A percentile compares a stretch with the other conserved stretches of the same genome.
These are phyloP conservation scores for Leptodactylus fallax DNA, from an alignment of 2,797 vertebrate genomes.

Conservation along the genomic window DNA sequence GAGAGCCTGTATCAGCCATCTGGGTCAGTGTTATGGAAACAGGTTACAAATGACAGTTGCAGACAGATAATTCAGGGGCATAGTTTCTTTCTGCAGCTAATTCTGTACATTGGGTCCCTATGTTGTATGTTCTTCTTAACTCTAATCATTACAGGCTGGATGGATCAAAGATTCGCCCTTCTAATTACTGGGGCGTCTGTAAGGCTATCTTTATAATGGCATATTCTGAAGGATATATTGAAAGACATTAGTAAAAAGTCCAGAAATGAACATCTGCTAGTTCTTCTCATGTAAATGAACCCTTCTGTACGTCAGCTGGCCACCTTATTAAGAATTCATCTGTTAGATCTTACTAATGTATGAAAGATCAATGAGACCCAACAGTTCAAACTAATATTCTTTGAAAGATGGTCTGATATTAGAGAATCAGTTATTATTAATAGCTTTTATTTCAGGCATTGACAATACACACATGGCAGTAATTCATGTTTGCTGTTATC, in stretches of 20 bases:
- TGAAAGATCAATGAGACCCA: slow-evolving; percentile 39
- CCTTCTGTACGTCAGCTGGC: slow-evolving; percentile 36
- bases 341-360: slow-evolving; percentile 47
- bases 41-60: not conserved
- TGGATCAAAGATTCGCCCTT: slow-evolving; percentile 21
- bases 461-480: slow-evolving; percentile 6
- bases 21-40: slow-evolving; percentile 1
- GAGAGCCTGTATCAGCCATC: slow-evolving; percentile 13
- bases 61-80: not conserved
- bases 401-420: slow-evolving; percentile 28
- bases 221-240: slow-evolving; percentile 18
- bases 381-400: slow-evolving; percentile 32
- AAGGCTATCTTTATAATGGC: slow-evolving; percentile 19
- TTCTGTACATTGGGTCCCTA: not conserved
- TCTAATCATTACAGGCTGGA: not conserved
- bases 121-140: not conserved
- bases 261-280: slow-evolving; percentile 45
- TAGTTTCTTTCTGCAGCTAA: not conserved
- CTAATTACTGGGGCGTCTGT: slow-evolving; percentile 33
- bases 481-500: not conserved
- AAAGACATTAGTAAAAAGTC: slow-evolving; percentile 35
- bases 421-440: slow-evolving; percentile 21
- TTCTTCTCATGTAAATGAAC: slow-evolving; percentile 45
- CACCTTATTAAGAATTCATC: slow-evolving; percentile 36
- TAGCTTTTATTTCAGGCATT: not conserved